Evolutionary conservation across 2,888 invertebrate genomes (phyloP).

Genomic region (Melinopterus prodromus): DNA sequence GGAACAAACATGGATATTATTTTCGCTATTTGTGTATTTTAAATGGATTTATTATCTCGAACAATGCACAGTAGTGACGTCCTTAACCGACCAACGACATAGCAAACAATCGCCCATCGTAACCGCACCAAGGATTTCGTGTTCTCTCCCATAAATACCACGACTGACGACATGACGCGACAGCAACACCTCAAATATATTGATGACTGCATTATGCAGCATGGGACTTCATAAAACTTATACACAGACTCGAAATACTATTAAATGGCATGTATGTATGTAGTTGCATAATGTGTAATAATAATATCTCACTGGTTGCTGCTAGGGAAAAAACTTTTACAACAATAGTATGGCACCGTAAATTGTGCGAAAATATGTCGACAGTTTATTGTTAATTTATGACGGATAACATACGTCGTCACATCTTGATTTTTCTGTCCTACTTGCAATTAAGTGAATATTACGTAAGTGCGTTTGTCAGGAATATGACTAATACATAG

Average conservation of each 20-base stretch:
- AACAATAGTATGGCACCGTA: neutral
- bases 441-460: neutral
- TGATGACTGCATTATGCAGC: neutral
- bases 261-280: neutral
- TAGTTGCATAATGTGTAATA: neutral
- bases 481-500: neutral
- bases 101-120: neutral
- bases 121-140: neutral
- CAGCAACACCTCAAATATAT: neutral
- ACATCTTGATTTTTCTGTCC: neutral
- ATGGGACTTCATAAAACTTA: neutral
- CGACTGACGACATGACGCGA: neutral
- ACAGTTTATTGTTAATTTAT: neutral
- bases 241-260: neutral
- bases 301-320: neutral
- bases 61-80: neutral
- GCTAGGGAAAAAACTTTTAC: neutral
- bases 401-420: neutral
- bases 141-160: neutral
- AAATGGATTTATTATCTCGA: constrained; percentile 4
- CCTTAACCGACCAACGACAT: neutral
- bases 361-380: neutral
- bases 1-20: constrained; percentile 4
- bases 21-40: neutral
- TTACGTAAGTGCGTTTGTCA: neutral